Evolutionary conservation across 1,140 invertebrate species (phyloP), one percentile per base, ranked within the genome.

Genomic region (Formica selysi): DNA sequence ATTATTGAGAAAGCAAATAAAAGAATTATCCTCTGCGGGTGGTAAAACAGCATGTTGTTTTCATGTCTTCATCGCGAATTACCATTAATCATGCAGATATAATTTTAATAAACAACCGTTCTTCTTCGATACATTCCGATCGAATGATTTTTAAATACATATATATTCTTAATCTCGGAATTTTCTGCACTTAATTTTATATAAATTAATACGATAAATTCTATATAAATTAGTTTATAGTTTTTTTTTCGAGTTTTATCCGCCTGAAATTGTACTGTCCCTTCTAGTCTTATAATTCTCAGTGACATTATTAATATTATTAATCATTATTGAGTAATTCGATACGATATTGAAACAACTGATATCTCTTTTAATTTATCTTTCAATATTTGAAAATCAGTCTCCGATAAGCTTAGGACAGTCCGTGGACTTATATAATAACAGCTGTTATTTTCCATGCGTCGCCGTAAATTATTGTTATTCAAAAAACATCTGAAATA

Each of bases 21-120:
- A 32, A 74, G 11, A 48, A 61, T 74, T 73, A 61, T 73, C 51
- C 79, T 83, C 73, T 54, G 68, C 26, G 79, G 57, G 57, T 83
- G 68, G 68, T 36, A n/a, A 16, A 80, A 7, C 1, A 13, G 10
- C 38, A 41, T 38, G 68, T 74, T 83, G 68, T 83, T 83, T 83
- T 83, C 29, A 3, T 29, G 26, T 59, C 13, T 48, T 81, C 74
- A 83, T 83, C 79, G 29, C 26, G 13, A 26, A 83, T 83, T 73
- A 83, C 41, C 41, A 74, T 83, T 83, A 73, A 74, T 73, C 79
- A 48, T 44, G 8, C 22, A 61, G 79, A 83, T 36, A 48, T 19
- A 83, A 74, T 61, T 73, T 73, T 48, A 22, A 19, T 61, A 83
- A 83, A 83, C 79, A 83, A 41, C 5, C 54, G n/a, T 3, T 41